Conservation (phyloP, 2,113 vertebrate genomes). For the Chloebia gouldiae region DNA sequence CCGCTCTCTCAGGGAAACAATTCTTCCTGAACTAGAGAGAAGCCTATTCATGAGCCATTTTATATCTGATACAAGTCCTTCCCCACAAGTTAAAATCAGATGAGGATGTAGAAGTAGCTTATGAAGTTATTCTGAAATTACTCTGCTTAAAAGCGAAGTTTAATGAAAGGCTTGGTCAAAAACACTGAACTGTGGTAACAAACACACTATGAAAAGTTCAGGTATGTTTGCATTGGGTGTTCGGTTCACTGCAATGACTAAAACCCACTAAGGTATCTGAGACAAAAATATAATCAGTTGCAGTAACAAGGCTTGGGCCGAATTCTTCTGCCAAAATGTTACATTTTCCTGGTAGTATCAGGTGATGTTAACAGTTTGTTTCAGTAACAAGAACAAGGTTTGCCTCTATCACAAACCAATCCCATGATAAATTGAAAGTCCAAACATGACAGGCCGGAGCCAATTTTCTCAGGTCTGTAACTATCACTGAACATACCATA, state of each 20-base stretch:
- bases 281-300: background rate
- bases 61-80: background rate
- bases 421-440: background rate
- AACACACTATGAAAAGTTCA: background rate
- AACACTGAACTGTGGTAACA: background rate
- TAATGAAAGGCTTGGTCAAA: background rate
- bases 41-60: background rate
- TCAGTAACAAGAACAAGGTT: background rate
- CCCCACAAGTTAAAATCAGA: background rate
- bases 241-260: background rate
- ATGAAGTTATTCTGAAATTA: background rate
- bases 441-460: background rate
- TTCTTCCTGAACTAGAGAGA: background rate
- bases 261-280: background rate
- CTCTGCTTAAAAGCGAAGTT: background rate
- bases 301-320: fast-evolving
- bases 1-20: background rate
- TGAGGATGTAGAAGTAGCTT: background rate
- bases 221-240: background rate
- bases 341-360: background rate
- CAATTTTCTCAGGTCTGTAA: background rate
- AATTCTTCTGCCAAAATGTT: background rate
- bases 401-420: background rate
- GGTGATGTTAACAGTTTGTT: background rate
- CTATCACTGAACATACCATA: background rate